phyloP scores from a whole-genome alignment of 2,113 vertebrate species.

The Seriola dumerili region DNA sequence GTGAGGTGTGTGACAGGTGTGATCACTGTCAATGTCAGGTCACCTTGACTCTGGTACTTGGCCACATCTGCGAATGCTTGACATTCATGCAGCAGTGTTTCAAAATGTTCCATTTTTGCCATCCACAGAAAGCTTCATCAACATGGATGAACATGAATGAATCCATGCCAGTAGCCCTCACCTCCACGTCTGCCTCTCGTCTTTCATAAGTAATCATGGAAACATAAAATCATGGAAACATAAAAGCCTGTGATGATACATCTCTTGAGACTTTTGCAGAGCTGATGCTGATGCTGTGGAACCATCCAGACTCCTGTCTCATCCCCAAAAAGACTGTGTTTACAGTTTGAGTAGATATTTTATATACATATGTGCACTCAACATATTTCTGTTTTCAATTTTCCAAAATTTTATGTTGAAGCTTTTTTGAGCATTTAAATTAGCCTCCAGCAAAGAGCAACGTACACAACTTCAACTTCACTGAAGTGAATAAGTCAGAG shows the following conservation, averaged over 20 bases:
- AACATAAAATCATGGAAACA: constrained; percentile 21
- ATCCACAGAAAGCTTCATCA: too few relatives aligned
- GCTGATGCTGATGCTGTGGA: background rate
- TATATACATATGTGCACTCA: background rate
- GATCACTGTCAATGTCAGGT: constrained; percentile 41
- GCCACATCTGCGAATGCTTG: constrained; percentile 14
- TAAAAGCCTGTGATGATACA: background rate
- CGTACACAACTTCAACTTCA: too few relatives aligned
- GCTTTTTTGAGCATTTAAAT: too few relatives aligned
- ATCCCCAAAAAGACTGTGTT: background rate
- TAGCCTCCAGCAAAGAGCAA: too few relatives aligned
- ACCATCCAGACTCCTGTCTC: background rate
- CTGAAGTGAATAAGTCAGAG: too few relatives aligned
- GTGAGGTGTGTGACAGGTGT: constrained; percentile 40
- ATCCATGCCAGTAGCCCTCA: background rate
- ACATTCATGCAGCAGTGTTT: background rate
- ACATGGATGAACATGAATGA: too few relatives aligned
- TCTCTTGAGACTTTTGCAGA: constrained; percentile 12
- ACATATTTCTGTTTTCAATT: background rate
- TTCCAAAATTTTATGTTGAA: background rate
- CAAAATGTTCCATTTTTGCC: background rate
- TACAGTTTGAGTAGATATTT: background rate
- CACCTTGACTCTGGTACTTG: constrained; percentile 24
- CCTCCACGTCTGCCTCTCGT: constrained; percentile 1
- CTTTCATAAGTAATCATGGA: constrained; percentile 34